Evolutionary conservation across 2,888 invertebrate genomes (phyloP), one percentile per base, ranked within the genome.

Genomic region (Taenaris catops): DNA sequence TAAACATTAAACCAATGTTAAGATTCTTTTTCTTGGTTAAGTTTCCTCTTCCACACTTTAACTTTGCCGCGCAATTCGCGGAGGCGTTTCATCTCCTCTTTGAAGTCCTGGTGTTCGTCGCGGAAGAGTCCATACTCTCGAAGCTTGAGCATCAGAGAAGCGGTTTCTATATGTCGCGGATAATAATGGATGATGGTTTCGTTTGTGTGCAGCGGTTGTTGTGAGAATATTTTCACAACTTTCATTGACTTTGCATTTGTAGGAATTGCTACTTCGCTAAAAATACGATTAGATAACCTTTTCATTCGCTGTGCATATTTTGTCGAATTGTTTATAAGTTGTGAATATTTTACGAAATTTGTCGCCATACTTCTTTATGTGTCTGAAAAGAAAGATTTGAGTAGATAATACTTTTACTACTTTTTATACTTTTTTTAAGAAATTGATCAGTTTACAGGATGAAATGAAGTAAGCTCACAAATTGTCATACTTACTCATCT

Each of bases 41-140:
- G 9, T 71, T 58, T 46, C 71, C 79, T 80, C 21, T 56, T 64
- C 83, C 81, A 84, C 8, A 80, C 80, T 39, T 90, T 86, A 1
- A 88, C 89, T 68, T 96, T 96, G 4, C 96, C 96, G 37, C 95
- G 80, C 7, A 96, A 80, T 37, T 89, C 91, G 36, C 94, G 87
- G 52, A 95, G 75, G 37, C 96, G 88, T 48, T 89, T 89, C 91
- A 95, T 95, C 78, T 96, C 96, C 28, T 96, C 96, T 51, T 91
- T 92, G 61, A 96, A 96, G 73, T 96, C 96, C 61, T 92, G 89
- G 72, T 97, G 96, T 64, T 97, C 96, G 60, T 96, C 96, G 38
- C 96, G 89, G 69, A 88, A 96, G 2, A 96, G 78, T 0, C 96
- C 96, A 54, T 95, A 95, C 38, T 90, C 83, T 7, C 96, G 74